Base-by-base conservation (phyloP, 2,888 invertebrate genomes). In the Entomobrya multifasciata region DNA sequence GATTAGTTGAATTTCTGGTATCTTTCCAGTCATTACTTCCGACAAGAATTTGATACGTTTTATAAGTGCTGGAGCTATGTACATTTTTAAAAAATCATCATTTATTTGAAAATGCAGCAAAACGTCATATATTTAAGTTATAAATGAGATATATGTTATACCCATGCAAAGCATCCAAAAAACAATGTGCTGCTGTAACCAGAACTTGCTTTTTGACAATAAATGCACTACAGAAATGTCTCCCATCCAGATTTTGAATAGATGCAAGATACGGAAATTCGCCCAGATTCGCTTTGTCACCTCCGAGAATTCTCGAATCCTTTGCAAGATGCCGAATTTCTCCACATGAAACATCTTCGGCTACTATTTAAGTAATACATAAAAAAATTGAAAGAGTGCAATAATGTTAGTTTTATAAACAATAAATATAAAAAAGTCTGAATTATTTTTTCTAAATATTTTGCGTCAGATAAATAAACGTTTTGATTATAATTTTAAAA, bases 191-290 rank as follows among this genome's bases (percentile, higher is more conserved):
- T 8, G 84, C 84, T 13, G 87, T 65, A n/a, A 87, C 11, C n/a
- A 87, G 15, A 13, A 47, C 6, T 30, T 67, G n/a, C 3, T 44
- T 41, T 4, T 52, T 74, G 10, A 87, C 30, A 20, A 83, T 82
- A 25, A 82, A 83, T 2, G 78, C 89, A 80, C 86, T 79, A 52
- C 89, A 89, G 27, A 83, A 83, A 65, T 87, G 89, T 13, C n/a
- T 60, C 10, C 79, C 87, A 4, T 57, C 70, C 5, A 36, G 8
- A 36, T 74, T 72, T 67, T 89, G 86, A 72, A 89, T 86, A 8
- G 87, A 87, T 5, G 81, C 89, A 1, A 85, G 55, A 78, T 86
- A 89, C 0, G 89, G 89, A 52, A 89, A 83, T 30, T 89, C 87
- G 8, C 80, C 87, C 3, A 20, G 22, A 17, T 67, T 57, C 6